These are phyloP conservation scores for Brienomyrus longianalis DNA, from an alignment of 2,113 vertebrate genomes.

Conservation along the genomic window DNA sequence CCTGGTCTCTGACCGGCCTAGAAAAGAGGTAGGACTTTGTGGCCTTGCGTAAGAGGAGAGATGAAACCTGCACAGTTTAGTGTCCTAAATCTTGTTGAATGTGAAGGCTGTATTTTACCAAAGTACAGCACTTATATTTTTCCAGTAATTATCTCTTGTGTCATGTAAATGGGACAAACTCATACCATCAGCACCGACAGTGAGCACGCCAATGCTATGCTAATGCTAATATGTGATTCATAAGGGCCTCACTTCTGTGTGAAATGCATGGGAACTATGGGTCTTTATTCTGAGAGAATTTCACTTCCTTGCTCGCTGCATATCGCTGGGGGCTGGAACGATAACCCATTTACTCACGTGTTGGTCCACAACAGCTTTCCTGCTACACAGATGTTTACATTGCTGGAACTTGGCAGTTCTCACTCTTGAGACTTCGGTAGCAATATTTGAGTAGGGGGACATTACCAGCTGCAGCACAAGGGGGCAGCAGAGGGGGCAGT, in stretches of 20 bases:
- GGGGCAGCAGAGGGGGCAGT: neutral
- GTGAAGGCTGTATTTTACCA: neutral
- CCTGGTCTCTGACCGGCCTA: constrained; percentile 87
- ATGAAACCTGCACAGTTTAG: neutral
- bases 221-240: neutral
- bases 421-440: neutral
- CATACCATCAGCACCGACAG: neutral
- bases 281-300: neutral
- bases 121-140: neutral
- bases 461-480: neutral
- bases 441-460: neutral
- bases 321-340: neutral
- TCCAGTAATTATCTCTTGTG: neutral
- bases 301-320: neutral
- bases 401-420: neutral
- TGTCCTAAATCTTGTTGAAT: neutral
- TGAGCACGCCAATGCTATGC: neutral
- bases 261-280: neutral
- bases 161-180: neutral
- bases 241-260: neutral
- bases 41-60: neutral
- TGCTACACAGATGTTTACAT: neutral
- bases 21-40: constrained; percentile 74
- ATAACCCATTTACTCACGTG: neutral
- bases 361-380: neutral